Conservation (phyloP, 2,113 vertebrate genomes). For the Pseudonaja textilis region DNA sequence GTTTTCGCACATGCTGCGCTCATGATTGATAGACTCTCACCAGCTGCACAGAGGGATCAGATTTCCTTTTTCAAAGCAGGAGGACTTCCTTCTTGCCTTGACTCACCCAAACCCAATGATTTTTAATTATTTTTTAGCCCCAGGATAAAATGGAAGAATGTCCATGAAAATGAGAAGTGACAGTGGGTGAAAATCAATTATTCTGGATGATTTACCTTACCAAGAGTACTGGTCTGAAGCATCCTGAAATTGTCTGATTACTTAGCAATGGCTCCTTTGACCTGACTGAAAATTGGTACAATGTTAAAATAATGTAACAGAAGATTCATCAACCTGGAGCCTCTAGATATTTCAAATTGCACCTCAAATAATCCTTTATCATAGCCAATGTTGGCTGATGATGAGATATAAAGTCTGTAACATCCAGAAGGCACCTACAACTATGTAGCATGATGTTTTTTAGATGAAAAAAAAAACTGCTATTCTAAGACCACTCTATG, state of each 20-base stretch:
- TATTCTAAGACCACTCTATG: neutral
- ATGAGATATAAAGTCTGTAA: neutral
- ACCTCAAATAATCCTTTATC: neutral
- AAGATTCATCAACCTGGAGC: neutral
- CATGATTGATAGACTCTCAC: constrained; percentile 40
- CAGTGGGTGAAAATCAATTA: neutral
- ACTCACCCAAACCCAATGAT: neutral
- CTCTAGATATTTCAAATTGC: neutral
- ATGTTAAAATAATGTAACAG: neutral
- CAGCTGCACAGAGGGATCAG: constrained; percentile 44
- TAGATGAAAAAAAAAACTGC: neutral
- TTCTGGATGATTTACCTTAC: neutral
- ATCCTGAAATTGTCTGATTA: neutral
- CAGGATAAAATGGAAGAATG: neutral
- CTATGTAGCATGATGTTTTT: neutral
- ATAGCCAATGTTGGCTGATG: neutral
- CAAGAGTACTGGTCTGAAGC: neutral
- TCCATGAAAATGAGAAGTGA: neutral
- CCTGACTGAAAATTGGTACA: neutral
- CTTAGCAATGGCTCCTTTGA: neutral
- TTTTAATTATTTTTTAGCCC: constrained; percentile 33
- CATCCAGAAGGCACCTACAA: neutral
- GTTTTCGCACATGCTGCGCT: constrained; percentile 24
- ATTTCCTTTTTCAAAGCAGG: constrained; percentile 20
- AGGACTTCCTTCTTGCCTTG: constrained; percentile 25